Conservation (phyloP, 2,888 invertebrate genomes). For the Erannis defoliaria region DNA sequence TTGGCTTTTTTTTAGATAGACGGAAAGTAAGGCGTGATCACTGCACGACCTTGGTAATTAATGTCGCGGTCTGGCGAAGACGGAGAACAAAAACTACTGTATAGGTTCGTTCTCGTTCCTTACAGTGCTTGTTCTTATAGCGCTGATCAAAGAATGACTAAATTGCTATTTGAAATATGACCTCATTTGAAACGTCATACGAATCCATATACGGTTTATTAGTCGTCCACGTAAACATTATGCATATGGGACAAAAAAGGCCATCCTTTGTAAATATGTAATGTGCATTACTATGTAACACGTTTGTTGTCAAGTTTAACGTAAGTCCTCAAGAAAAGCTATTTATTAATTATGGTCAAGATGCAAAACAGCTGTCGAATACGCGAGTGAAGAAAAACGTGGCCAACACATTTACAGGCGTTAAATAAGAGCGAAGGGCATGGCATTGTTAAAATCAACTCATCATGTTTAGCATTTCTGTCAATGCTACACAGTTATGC, state of each 20-base stretch:
- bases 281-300: neutral
- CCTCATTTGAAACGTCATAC: neutral
- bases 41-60: constrained; percentile 70
- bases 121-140: constrained; percentile 64
- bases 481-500: constrained; percentile 30
- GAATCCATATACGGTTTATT: neutral
- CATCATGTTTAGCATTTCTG: constrained; percentile 29
- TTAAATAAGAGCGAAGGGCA: constrained; percentile 13
- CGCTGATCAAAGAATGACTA: constrained; percentile 22
- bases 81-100: constrained; percentile 66
- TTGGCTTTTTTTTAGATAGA: constrained; percentile 57
- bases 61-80: constrained; percentile 70
- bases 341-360: constrained; percentile 19
- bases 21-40: constrained; percentile 66
- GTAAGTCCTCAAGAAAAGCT: constrained; percentile 4
- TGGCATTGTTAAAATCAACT: constrained; percentile 22
- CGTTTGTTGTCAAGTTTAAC: constrained; percentile 14
- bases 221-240: neutral
- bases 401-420: constrained; percentile 20
- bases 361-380: constrained; percentile 27
- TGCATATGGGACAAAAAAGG: constrained; percentile 7
- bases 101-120: constrained; percentile 50
- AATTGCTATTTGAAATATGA: neutral
- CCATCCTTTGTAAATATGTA: constrained; percentile 9
- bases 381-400: constrained; percentile 24